Percentiles rank a stretch among this genome's conserved stretches.
Evolutionary conservation across 2,797 vertebrate species (phyloP).

Genomic region (Anisognathus igniventris): DNA sequence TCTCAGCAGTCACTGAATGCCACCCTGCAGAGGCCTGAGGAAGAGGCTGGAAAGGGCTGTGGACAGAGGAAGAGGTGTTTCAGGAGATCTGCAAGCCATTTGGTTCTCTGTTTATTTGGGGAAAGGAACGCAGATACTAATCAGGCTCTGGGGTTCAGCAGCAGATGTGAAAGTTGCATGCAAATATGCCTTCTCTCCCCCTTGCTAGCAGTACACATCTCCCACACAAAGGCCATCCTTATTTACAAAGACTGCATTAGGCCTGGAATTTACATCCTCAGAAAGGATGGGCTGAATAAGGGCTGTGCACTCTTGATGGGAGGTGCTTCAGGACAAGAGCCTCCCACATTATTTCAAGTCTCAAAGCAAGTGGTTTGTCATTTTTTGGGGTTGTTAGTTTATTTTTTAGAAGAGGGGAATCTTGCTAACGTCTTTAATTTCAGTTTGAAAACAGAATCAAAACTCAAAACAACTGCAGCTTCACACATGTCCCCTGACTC

Average conservation of each 20-base stretch:
- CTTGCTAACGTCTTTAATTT: background rate
- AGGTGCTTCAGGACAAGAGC: background rate
- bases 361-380: background rate
- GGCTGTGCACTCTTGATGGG: background rate
- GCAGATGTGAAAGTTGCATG: constrained; percentile 51
- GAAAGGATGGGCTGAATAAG: background rate
- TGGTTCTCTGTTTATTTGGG: constrained; percentile 32
- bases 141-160: constrained; percentile 10
- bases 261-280: background rate
- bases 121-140: constrained; percentile 48
- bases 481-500: background rate
- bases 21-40: background rate
- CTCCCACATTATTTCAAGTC: background rate
- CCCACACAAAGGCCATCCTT: constrained; percentile 2
- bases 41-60: background rate
- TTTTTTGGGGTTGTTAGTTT: background rate
- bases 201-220: background rate
- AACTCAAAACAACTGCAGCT: background rate
- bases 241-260: background rate
- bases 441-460: background rate
- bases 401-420: background rate
- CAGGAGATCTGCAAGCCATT: constrained; percentile 24
- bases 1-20: background rate
- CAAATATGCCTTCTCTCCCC: background rate
- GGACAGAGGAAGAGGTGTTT: background rate